These are phyloP conservation scores for Tetropium fuscum DNA, from an alignment of 2,888 invertebrate species.

Conservation along the genomic window DNA sequence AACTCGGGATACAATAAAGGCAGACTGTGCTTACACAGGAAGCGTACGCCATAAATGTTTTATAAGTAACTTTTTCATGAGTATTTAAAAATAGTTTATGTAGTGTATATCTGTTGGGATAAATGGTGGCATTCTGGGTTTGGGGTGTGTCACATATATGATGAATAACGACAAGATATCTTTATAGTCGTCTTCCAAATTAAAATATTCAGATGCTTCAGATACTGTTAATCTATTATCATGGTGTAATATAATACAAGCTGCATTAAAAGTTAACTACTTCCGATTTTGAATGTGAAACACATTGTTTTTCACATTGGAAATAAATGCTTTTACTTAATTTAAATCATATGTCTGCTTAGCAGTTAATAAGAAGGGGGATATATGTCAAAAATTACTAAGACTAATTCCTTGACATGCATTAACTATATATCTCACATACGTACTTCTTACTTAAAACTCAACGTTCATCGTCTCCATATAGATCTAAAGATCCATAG, in stretches of 20 bases:
- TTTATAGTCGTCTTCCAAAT: neutral
- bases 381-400: too few relatives aligned
- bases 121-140: neutral
- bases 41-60: neutral
- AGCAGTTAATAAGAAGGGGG: too few relatives aligned
- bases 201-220: neutral
- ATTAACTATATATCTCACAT: too few relatives aligned
- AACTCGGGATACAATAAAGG: neutral
- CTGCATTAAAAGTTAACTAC: too few relatives aligned
- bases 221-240: neutral
- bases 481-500: too few relatives aligned
- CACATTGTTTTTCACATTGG: too few relatives aligned
- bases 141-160: conserved; percentile 3
- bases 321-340: neutral
- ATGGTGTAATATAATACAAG: too few relatives aligned
- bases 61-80: neutral
- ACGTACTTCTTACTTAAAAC: too few relatives aligned
- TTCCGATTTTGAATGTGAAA: too few relatives aligned
- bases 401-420: too few relatives aligned
- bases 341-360: neutral
- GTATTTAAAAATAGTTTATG: conserved; percentile 2
- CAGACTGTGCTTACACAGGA: neutral
- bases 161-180: conserved; percentile 11
- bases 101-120: neutral
- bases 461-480: too few relatives aligned